Base-by-base conservation (phyloP, 2,797 vertebrate species). In the Serranus cabrilla region DNA sequence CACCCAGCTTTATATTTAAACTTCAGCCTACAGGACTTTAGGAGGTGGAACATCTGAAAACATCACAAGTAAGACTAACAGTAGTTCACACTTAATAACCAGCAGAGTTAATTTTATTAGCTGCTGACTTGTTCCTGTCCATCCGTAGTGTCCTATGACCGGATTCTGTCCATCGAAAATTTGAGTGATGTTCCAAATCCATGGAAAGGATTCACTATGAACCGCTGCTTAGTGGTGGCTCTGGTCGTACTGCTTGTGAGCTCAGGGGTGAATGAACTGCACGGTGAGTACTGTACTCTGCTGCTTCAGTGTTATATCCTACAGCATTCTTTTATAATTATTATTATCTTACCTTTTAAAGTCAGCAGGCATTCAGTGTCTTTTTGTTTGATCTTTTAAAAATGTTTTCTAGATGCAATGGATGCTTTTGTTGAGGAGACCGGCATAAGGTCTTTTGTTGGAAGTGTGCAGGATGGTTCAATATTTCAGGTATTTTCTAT, bases 171-270 rank as follows among this genome's bases (percentile, higher is more conserved):
- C 17, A 87, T 95, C 7, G 85, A 93, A 76, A 83, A 86, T 51
- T 71, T 96, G 77, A 92, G 84, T 13, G 89, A 94, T 5, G 92
- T 95, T 58, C 85, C 91, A 2, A 96, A 97, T 68, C 97, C 97
- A 51, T 98, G 97, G 97, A 96, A 96, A 60, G 95, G 96, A 11
- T 61, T 98, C 71, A 96, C 96, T 0, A 94, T 99, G 89, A 99
- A 98, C 91, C 96, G 96, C 49, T 98, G 97, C 81, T 78, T 99
- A 60, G 88, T 96, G 60, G 69, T 98, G 74, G 96, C 97, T 1
- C 88, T 97, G 0, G 20, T 96, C 0, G 76, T 98, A 0, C 94
- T 97, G 21, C 80, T 97, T 34, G 92, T 99, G 81, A 97, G 96
- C 45, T 93, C 96, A 3, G 94, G 96, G n/a, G 90, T 97, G 71